Evolutionary conservation across 2,797 vertebrate genomes (phyloP).

Genomic region (Gymnoscopelus braueri): DNA sequence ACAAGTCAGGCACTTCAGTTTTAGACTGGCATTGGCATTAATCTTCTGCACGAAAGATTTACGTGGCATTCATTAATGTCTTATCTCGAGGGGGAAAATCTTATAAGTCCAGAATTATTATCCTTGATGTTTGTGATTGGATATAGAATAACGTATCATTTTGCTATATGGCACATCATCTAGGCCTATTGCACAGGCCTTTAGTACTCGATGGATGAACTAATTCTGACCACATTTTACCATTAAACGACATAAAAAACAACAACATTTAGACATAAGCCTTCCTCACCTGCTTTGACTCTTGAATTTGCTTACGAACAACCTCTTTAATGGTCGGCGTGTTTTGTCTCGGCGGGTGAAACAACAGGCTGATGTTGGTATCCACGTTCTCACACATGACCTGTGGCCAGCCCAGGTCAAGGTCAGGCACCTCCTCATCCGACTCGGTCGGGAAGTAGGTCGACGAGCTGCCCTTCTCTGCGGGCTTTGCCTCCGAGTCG

Average conservation of each 20-base stretch:
- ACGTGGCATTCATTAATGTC: too few species aligned
- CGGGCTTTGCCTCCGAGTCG: constrained; percentile 53
- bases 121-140: too few species aligned
- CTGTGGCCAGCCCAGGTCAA: constrained; percentile 91
- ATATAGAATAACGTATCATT: too few species aligned
- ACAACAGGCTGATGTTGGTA: constrained; percentile 90
- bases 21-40: too few species aligned
- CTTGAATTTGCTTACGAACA: constrained; percentile 88
- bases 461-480: constrained; percentile 76
- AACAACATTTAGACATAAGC: neutral
- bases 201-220: too few species aligned
- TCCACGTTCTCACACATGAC: constrained; percentile 73
- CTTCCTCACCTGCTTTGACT: constrained; percentile 86
- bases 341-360: constrained; percentile 88
- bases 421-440: constrained; percentile 90
- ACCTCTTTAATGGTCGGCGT: constrained; percentile 91
- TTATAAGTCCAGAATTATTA: too few species aligned
- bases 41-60: too few species aligned
- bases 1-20: constrained; percentile 19
- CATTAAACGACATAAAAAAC: neutral
- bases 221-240: too few species aligned
- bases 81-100: too few species aligned
- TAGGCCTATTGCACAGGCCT: too few species aligned
- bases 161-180: too few species aligned
- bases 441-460: constrained; percentile 91